These are phyloP conservation scores for Archips xylosteana DNA, from an alignment of 2,888 invertebrate species.

Conservation along the genomic window DNA sequence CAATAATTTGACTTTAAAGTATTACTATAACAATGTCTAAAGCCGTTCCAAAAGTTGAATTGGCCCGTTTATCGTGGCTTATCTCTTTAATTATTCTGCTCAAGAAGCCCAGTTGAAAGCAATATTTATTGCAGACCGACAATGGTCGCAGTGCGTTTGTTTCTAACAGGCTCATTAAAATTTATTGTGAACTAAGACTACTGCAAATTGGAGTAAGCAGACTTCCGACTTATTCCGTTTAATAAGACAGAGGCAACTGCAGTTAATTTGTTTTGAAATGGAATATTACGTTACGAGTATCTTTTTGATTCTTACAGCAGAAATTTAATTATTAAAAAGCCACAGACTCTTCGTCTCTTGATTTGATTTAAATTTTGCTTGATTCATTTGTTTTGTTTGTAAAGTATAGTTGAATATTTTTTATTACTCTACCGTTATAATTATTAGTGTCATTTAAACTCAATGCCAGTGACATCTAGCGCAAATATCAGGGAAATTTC, in stretches of 20 bases:
- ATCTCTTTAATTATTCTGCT: constrained; percentile 42
- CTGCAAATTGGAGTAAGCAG: constrained; percentile 41
- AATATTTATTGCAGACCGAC: constrained; percentile 53
- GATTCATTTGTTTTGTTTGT: constrained; percentile 48
- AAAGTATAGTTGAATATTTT: constrained; percentile 13
- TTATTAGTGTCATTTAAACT: neutral
- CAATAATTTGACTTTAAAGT: constrained; percentile 26
- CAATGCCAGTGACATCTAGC: neutral
- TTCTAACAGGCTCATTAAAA: constrained; percentile 59
- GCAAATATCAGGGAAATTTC: neutral
- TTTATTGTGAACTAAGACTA: constrained; percentile 46
- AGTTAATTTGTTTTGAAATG: constrained; percentile 31
- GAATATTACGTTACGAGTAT: constrained; percentile 24
- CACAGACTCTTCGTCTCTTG: neutral
- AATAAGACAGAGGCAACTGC: constrained; percentile 36
- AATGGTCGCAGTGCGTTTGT: constrained; percentile 53
- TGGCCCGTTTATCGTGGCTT: constrained; percentile 37
- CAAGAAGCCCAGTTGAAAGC: constrained; percentile 49
- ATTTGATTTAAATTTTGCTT: neutral
- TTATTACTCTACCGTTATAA: too few species aligned
- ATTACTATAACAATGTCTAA: constrained; percentile 28
- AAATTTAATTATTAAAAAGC: constrained; percentile 22
- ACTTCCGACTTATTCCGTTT: constrained; percentile 38
- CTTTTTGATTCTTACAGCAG: constrained; percentile 22
- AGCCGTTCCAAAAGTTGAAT: constrained; percentile 35